Evolutionary conservation across 1,140 invertebrate species (phyloP).

Genomic region (Steinernema feltiae): DNA sequence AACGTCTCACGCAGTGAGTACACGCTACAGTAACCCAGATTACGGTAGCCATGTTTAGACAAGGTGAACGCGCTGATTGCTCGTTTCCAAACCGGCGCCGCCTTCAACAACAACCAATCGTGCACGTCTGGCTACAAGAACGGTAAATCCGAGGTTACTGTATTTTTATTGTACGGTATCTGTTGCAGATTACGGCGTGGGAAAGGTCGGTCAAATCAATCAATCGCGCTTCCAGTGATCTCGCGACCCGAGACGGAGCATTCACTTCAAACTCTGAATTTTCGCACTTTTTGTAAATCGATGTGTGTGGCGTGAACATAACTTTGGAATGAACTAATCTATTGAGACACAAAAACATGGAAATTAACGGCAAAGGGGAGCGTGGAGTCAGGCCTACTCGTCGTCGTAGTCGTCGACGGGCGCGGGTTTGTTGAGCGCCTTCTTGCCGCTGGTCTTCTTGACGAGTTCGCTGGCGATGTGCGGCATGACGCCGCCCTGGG

Average conservation of each 20-base stretch:
- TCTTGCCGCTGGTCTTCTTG: too few species aligned
- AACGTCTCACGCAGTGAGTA: background rate
- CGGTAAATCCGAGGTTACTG: background rate
- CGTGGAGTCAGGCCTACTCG: too few species aligned
- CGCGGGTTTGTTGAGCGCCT: too few species aligned
- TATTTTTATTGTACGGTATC: background rate
- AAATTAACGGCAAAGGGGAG: too few species aligned
- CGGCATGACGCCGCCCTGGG: background rate
- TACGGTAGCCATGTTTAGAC: background rate
- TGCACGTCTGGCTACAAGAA: background rate
- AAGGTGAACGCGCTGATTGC: conserved; percentile 2
- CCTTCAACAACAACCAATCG: background rate
- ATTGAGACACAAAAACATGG: too few species aligned
- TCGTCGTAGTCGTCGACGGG: too few species aligned
- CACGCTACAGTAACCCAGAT: background rate
- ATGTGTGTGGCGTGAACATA: too few species aligned
- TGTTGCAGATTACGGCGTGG: conserved; percentile 3
- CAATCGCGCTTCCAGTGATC: background rate
- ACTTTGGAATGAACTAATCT: too few species aligned
- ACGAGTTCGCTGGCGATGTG: too few species aligned
- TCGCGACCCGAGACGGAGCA: too few species aligned
- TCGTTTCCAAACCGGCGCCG: background rate
- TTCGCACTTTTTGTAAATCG: too few species aligned
- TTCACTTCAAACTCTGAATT: too few species aligned
- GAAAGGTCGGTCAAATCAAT: background rate